Base-by-base conservation (phyloP, 2,113 vertebrate genomes). In the Paramormyrops kingsleyae region DNA sequence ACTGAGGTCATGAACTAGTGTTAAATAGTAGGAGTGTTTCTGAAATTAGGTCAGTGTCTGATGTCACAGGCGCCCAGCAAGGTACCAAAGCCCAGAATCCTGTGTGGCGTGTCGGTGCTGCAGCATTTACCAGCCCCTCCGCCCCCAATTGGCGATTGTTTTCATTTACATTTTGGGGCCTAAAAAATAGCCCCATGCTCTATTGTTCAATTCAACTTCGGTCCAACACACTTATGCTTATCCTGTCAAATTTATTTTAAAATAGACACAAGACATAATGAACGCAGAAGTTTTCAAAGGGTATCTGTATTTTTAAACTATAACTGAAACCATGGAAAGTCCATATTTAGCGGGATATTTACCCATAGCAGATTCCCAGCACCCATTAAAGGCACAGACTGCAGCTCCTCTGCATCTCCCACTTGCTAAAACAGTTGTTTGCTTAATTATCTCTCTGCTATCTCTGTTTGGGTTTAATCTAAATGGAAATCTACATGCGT, bases 301-400 rank as follows among this genome's bases (percentile, higher is more conserved):
- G 83, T 56, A 17, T 74, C 17, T 87, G 31, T 90, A n/a, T 90
- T 90, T 66, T 66, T 15, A 87, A 27, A 39, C 44, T 53, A 90
- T 44, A 44, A 62, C 53, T 87, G 50, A 44, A 53, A 84, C 42
- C 89, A 87, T 47, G 49, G 80, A 50, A 59, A 89, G 77, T 50
- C 47, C 15, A 19, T 27, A 49, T 83, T 66, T 47, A 89, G 83
- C 44, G 12, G 70, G 74, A 87, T 44, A 66, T 87, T 86, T 90
- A 53, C 49, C 80, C 44, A 74, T 5, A 42, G 1, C 21, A 46
- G 80, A n/a, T 35, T 49, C 42, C 62, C 27, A 35, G 56, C 19
- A 27, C 27, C 21, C 8, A 47, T 10, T 47, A 74, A 88, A 31
- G 62, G 21, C 56, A 66, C 56, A 44, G 56, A 70, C 7, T 47